phyloP scores from a whole-genome alignment of 2,113 vertebrate species.

The Felis catus region F.catus_Fca126_mat1.0 CM031417.1:18041501-18042000 shows the following conservation, averaged over 20 bases:
- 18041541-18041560: too few relatives aligned
- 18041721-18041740: neutral
- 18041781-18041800: neutral
- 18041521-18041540: too few relatives aligned
- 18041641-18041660: neutral
- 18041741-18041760: neutral
- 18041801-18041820: neutral
- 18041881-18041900: neutral
- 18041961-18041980: neutral
- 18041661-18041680: neutral
- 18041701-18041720: neutral
- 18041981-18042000: conserved; percentile 31
- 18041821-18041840: neutral
- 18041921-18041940: neutral
- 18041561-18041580: neutral
- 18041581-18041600: conserved; percentile 18
- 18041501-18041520: too few relatives aligned
- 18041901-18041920: neutral
- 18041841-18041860: neutral
- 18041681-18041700: neutral
- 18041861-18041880: neutral
- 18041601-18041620: neutral
- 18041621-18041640: neutral
- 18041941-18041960: neutral
- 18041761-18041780: neutral